Evolutionary conservation across 2,888 invertebrate genomes (phyloP).

Genomic region (Rhamphomyia laevipes): DNA sequence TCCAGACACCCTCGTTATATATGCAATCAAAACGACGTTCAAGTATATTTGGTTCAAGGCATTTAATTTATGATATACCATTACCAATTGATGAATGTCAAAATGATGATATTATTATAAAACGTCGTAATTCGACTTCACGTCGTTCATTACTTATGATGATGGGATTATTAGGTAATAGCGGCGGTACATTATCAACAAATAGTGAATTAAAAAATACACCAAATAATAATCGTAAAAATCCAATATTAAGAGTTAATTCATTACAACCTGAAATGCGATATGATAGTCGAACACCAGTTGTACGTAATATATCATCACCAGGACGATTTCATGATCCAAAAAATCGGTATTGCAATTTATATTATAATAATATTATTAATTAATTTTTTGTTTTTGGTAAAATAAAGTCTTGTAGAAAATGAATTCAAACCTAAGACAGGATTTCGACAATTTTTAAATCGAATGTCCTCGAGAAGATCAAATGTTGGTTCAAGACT

Average conservation of each 20-base stretch:
- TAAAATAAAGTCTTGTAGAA: slow-evolving; percentile 8
- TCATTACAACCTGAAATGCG: slow-evolving; percentile 30
- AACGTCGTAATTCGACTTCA: slow-evolving; percentile 23
- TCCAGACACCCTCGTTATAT: slow-evolving; percentile 29
- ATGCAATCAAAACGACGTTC: slow-evolving; percentile 40
- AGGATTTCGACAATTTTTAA: slow-evolving; percentile 34
- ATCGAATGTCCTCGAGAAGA: slow-evolving; percentile 34
- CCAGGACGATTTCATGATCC: slow-evolving; percentile 31
- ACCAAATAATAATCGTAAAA: slow-evolving; percentile 13
- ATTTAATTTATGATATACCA: slow-evolving; percentile 50
- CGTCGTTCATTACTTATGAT: slow-evolving; percentile 9
- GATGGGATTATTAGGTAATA: neutral
- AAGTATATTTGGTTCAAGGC: slow-evolving; percentile 43
- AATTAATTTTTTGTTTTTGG: neutral
- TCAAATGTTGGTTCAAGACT: slow-evolving; percentile 25
- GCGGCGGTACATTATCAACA: slow-evolving; percentile 12
- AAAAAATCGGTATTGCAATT: neutral
- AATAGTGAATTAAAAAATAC: slow-evolving; percentile 12
- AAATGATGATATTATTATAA: slow-evolving; percentile 38
- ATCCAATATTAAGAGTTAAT: slow-evolving; percentile 23
- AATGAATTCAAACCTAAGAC: slow-evolving; percentile 15
- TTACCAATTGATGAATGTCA: slow-evolving; percentile 47
- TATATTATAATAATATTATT: neutral
- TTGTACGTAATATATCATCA: slow-evolving; percentile 41
- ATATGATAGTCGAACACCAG: slow-evolving; percentile 29